phyloP scores from a whole-genome alignment of 1,140 invertebrate species.

The Chionoecetes opilio region DNA sequence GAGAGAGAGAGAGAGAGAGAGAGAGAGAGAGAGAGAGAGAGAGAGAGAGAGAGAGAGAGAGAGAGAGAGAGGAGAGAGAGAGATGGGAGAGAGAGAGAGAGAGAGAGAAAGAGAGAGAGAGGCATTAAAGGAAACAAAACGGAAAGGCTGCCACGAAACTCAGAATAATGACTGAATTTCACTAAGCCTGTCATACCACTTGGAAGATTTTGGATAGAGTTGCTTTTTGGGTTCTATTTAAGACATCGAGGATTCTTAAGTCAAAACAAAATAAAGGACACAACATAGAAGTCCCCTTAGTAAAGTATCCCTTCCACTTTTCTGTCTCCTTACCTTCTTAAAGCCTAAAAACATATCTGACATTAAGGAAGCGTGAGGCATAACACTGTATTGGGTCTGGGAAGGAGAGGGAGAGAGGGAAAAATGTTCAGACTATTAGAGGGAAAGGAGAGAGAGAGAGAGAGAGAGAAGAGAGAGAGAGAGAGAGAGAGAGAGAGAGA shows the following conservation, averaged over 20 bases:
- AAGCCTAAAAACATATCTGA: not conserved
- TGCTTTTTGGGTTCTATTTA: too few species aligned
- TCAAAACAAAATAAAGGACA: not conserved
- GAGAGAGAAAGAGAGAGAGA: not conserved
- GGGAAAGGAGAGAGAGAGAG: not conserved
- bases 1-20: not conserved
- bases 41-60: constrained; percentile 1
- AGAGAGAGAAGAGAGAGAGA: not conserved
- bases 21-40: constrained; percentile 39
- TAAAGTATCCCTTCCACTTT: not conserved
- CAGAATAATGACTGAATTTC: too few species aligned
- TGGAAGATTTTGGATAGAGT: too few species aligned
- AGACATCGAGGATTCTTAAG: too few species aligned
- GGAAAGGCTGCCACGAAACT: not conserved
- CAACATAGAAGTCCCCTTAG: not conserved
- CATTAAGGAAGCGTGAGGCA: not conserved
- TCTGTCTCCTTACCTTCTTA: not conserved
- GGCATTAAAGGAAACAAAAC: not conserved
- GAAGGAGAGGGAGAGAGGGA: not conserved
- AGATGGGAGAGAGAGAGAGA: not conserved
- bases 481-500: not conserved
- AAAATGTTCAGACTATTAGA: not conserved
- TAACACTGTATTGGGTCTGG: not conserved
- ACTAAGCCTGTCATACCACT: too few species aligned
- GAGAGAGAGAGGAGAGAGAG: not conserved